Conservation (phyloP, 1,140 invertebrate genomes). For the Drosophila saltans region DNA sequence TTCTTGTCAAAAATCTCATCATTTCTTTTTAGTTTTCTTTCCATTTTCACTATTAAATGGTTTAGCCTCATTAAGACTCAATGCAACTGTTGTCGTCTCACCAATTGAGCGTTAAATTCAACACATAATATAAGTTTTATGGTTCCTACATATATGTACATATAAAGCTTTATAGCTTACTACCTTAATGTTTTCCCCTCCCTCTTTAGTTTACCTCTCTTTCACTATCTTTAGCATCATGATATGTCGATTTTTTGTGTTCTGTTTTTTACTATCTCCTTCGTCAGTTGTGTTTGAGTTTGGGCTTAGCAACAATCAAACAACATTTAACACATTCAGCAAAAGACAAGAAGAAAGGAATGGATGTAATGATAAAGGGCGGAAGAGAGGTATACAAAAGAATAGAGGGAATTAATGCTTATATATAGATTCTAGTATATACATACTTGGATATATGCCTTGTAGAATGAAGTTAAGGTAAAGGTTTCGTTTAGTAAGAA, state of each 20-base stretch:
- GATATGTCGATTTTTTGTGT: constrained; percentile 24
- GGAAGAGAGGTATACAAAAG: not conserved
- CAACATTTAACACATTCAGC: constrained; percentile 39
- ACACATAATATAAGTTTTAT: constrained; percentile 73
- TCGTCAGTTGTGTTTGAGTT: constrained; percentile 67
- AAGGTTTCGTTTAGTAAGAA: constrained; percentile 22
- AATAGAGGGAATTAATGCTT: not conserved
- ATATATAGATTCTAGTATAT: too few species aligned
- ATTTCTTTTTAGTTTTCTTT: constrained; percentile 3
- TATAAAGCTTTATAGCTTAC: constrained; percentile 55
- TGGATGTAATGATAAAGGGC: constrained; percentile 12
- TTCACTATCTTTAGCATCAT: constrained; percentile 31
- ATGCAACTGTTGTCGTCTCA: constrained; percentile 7
- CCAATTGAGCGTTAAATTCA: constrained; percentile 67
- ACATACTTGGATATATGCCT: not conserved
- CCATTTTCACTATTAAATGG: not conserved
- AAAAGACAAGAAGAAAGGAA: constrained; percentile 19
- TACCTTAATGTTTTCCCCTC: constrained; percentile 9
- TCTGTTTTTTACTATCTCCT: constrained; percentile 47
- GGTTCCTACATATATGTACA: constrained; percentile 12
- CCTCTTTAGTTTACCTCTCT: not conserved
- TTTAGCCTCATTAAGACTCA: constrained; percentile 23
- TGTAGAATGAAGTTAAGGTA: constrained; percentile 12
- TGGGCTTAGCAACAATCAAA: constrained; percentile 63
- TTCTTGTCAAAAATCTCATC: not conserved